Conservation (phyloP, 2,888 invertebrate genomes). For the Eudemis profundana region DNA sequence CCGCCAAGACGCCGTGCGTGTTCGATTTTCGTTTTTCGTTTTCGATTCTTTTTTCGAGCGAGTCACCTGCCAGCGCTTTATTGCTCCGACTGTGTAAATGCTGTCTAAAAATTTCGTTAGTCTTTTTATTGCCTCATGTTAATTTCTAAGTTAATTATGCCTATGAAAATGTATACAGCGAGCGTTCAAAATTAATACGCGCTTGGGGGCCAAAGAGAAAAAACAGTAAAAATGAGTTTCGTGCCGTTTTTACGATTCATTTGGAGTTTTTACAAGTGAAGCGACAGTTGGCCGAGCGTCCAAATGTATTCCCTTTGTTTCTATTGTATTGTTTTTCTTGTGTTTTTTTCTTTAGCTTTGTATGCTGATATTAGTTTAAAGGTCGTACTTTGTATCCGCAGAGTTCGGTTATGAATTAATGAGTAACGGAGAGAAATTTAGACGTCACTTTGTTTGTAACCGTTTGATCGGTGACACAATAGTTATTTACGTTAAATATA, state of each 20-base stretch:
- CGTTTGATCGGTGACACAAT: constrained; percentile 33
- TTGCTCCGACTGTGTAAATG: constrained; percentile 73
- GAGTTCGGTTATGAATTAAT: constrained; percentile 38
- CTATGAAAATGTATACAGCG: constrained; percentile 83
- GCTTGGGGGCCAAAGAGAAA: constrained; percentile 70
- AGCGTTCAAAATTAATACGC: constrained; percentile 78
- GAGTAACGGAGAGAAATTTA: constrained; percentile 39
- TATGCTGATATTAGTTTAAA: constrained; percentile 72
- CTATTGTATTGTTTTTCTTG: constrained; percentile 67
- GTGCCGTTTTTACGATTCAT: constrained; percentile 76
- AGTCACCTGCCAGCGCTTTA: constrained; percentile 77
- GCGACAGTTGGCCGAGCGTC: constrained; percentile 78
- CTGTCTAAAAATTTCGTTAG: constrained; percentile 83
- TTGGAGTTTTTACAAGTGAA: constrained; percentile 69
- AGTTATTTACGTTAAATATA: constrained; percentile 30
- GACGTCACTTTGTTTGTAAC: constrained; percentile 39
- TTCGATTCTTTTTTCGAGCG: constrained; percentile 54
- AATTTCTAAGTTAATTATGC: constrained; percentile 84
- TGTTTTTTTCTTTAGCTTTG: constrained; percentile 65
- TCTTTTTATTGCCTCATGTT: constrained; percentile 82
- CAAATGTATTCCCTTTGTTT: constrained; percentile 79
- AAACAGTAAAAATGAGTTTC: constrained; percentile 65
- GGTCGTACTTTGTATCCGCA: constrained; percentile 61
- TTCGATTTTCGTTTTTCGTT: constrained; percentile 51
- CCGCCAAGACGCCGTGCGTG: constrained; percentile 63